Conservation (phyloP, 2,888 invertebrate genomes). For the Zygothrica quintamaculata region DNA sequence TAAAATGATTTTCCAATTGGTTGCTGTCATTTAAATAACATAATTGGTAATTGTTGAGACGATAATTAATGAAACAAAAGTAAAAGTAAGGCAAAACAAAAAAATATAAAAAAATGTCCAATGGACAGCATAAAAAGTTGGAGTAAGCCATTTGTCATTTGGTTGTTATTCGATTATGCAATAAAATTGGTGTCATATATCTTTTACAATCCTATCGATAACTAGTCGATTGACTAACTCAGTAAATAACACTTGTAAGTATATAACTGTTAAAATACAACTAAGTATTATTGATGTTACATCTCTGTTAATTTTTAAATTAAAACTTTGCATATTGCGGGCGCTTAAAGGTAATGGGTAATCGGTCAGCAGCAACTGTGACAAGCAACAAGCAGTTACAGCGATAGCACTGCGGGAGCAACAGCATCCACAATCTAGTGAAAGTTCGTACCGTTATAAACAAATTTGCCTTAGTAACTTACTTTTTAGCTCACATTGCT, state of each 20-base stretch:
- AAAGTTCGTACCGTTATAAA: slow-evolving; percentile 77
- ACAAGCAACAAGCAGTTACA: slow-evolving; percentile 8
- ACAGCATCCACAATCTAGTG: slow-evolving; percentile 55
- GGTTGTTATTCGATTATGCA: slow-evolving; percentile 32
- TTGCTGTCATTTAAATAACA: slow-evolving; percentile 49
- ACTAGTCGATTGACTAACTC: slow-evolving; percentile 2
- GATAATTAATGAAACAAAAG: slow-evolving; percentile 71
- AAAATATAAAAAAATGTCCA: slow-evolving; percentile 1
- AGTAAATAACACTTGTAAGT: too few species aligned
- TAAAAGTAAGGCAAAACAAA: slow-evolving; percentile 55
- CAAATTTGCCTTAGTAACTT: slow-evolving; percentile 78
- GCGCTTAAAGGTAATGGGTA: slow-evolving; percentile 20
- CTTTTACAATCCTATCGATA: slow-evolving; percentile 39
- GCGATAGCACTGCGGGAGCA: slow-evolving; percentile 3
- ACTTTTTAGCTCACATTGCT: slow-evolving; percentile 52
- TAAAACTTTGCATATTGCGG: slow-evolving; percentile 17
- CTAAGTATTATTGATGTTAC: too few species aligned
- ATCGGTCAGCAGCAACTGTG: slow-evolving; percentile 6
- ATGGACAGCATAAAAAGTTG: slow-evolving; percentile 1
- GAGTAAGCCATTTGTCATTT: slow-evolving; percentile 33
- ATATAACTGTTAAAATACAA: too few species aligned
- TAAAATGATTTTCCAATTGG: slow-evolving; percentile 56
- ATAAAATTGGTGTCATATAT: slow-evolving; percentile 13
- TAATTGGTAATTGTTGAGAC: slow-evolving; percentile 51
- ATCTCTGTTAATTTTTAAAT: slow-evolving; percentile 49